Percentiles rank a stretch among this genome's conserved stretches.
These are phyloP conservation scores for Coregonus sp. DNA, from an alignment of 2,797 vertebrate genomes.

Conservation along the genomic window DNA sequence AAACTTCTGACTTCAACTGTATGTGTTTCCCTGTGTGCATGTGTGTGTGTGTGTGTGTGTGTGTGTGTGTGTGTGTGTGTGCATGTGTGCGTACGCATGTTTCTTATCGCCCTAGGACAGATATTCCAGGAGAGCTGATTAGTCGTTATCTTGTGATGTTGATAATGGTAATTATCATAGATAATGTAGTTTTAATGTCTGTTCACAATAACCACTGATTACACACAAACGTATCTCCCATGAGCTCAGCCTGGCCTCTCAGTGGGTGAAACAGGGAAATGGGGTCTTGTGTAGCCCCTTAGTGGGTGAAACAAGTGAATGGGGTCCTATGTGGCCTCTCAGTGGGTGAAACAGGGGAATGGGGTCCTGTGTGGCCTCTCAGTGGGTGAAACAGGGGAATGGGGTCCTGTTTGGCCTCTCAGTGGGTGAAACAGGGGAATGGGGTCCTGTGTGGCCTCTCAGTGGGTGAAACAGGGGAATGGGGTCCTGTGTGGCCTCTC, in stretches of 20 bases:
- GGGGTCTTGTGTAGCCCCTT: no score
- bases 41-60: not conserved
- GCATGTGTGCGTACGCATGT: conserved; percentile 18
- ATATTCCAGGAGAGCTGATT: conserved; percentile 42
- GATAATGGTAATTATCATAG: conserved; percentile 53
- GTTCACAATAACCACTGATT: conserved; percentile 55
- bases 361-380: no score
- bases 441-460: no score
- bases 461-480: no score
- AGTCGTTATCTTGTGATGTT: conserved; percentile 36
- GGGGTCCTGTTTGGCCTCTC: no score
- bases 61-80: not conserved
- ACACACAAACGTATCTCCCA: conserved; percentile 28
- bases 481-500: no score
- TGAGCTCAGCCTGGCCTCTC: conserved; percentile 2
- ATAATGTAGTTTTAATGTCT: conserved; percentile 34
- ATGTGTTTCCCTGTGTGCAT: no score
- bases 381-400: no score
- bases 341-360: no score
- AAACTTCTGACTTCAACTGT: no score
- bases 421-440: no score
- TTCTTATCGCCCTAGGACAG: conserved; percentile 1
- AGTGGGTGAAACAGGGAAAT: not conserved
- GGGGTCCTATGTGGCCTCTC: accelerated
- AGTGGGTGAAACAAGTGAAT: no score